These are phyloP conservation scores for Macrotis lagotis DNA, from an alignment of 2,113 vertebrate genomes.

Conservation along the genomic window DNA sequence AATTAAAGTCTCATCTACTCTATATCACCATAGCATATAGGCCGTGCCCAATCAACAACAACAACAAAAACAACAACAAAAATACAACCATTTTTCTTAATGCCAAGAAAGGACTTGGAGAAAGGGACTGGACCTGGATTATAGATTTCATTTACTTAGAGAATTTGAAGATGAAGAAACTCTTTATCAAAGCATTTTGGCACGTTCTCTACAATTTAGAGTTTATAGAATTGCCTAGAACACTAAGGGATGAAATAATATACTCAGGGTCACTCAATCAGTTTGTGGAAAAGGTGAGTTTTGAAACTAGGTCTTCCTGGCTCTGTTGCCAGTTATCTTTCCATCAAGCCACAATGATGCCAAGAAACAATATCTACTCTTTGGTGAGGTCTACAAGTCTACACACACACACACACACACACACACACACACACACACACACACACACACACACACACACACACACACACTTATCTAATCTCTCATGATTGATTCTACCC, in stretches of 20 bases:
- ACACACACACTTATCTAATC: too few species aligned
- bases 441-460: too few species aligned
- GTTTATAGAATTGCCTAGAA: not conserved
- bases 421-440: too few species aligned
- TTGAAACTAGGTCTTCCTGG: not conserved
- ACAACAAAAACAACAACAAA: not conserved
- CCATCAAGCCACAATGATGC: not conserved
- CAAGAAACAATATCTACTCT: not conserved
- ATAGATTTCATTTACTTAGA: not conserved
- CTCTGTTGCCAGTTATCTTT: not conserved
- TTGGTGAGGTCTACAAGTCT: not conserved
- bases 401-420: not conserved
- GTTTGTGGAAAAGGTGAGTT: not conserved
- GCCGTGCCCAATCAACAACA: not conserved
- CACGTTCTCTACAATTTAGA: not conserved
- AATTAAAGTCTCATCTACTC: not conserved
- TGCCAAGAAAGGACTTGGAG: not conserved
- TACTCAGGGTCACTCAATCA: not conserved
- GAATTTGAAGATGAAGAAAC: not conserved
- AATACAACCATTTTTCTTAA: not conserved
- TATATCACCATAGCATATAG: not conserved
- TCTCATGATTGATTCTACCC: not conserved
- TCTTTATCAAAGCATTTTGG: not conserved
- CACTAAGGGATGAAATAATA: not conserved
- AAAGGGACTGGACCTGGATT: not conserved